A percentile compares a stretch with the other conserved stretches of the same genome.
Evolutionary conservation across 2,113 vertebrate genomes (phyloP).

Genomic region (Corapipo altera): DNA sequence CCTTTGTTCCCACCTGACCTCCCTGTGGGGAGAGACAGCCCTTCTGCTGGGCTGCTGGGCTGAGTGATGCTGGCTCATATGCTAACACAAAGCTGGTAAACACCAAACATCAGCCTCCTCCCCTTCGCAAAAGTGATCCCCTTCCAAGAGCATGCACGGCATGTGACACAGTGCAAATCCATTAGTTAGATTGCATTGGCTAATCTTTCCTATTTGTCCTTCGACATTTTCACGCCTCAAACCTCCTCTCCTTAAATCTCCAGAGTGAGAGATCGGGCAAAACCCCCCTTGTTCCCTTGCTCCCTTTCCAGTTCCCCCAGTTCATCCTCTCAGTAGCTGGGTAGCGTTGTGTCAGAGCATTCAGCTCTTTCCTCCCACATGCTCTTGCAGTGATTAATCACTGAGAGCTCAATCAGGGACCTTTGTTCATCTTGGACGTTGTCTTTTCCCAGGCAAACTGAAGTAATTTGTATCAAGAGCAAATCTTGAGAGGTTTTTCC

Average conservation of each 20-base stretch:
- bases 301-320: background rate
- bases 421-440: background rate
- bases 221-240: background rate
- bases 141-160: fast-evolving
- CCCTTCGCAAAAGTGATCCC: background rate
- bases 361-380: background rate
- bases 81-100: background rate
- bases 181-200: background rate
- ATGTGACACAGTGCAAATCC: background rate
- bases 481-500: background rate
- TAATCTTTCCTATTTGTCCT: background rate
- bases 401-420: background rate
- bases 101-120: background rate
- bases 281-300: background rate
- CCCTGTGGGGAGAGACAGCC: background rate
- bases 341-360: background rate
- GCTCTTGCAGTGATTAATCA: background rate
- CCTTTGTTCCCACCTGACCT: background rate
- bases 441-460: background rate
- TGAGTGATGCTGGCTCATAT: fast-evolving
- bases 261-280: background rate
- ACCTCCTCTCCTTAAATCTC: background rate
- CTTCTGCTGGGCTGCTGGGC: fast-evolving
- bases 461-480: background rate
- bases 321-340: background rate